Evolutionary conservation across 1,140 invertebrate genomes (phyloP).

Genomic region (Caenorhabditis briggsae): DNA sequence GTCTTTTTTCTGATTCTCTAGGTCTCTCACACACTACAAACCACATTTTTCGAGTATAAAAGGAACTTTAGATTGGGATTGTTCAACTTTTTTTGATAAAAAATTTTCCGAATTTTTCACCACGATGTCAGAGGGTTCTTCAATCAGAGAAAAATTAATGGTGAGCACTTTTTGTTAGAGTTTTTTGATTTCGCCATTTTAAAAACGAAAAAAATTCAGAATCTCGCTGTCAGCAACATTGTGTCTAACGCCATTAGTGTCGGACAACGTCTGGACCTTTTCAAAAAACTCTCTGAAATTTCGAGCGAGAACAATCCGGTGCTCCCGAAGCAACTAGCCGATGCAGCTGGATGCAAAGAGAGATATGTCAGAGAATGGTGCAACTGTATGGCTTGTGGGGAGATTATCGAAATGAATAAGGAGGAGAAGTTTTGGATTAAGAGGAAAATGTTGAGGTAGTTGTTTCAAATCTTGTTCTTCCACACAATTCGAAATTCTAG

Average conservation of each 20-base stretch:
- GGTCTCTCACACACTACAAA: too few species aligned
- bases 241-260: conserved; percentile 18
- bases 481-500: too few species aligned
- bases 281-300: conserved; percentile 30
- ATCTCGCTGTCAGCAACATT: conserved; percentile 33
- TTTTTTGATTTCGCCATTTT: too few species aligned
- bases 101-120: too few species aligned
- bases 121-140: too few species aligned
- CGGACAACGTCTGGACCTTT: conserved; percentile 29
- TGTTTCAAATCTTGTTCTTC: too few species aligned
- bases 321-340: conserved; percentile 48
- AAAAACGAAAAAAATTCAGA: not conserved
- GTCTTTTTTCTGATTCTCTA: too few species aligned
- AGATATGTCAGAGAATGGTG: conserved; percentile 61
- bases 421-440: conserved; percentile 69
- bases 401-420: conserved; percentile 68
- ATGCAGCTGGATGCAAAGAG: conserved; percentile 23
- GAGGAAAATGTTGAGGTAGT: conserved; percentile 59
- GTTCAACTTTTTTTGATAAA: too few species aligned
- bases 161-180: too few species aligned
- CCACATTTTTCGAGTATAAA: too few species aligned
- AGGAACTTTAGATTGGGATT: too few species aligned
- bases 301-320: conserved; percentile 30
- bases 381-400: conserved; percentile 64
- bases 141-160: too few species aligned